A percentile compares a stretch with the other conserved stretches of the same genome.
Evolutionary conservation across 2,113 vertebrate genomes (phyloP).

Genomic region (Synchiropus splendidus): DNA sequence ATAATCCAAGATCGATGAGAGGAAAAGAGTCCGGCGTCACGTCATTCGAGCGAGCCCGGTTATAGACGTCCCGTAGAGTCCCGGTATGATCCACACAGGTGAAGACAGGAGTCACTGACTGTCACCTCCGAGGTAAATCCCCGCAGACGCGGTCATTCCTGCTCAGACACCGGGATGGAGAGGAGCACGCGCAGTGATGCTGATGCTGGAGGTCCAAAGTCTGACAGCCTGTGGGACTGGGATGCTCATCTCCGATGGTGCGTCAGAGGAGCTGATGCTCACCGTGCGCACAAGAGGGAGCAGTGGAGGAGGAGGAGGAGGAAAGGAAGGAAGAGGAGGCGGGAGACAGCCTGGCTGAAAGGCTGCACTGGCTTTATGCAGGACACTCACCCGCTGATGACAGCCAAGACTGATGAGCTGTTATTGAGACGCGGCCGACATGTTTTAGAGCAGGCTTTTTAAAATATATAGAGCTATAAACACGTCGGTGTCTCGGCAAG

Average conservation of each 20-base stretch:
- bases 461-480: conserved; percentile 4
- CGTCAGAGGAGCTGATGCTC: conserved; percentile 55
- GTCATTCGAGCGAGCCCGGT: conserved; percentile 39
- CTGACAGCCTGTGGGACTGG: conserved; percentile 44
- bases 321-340: conserved; percentile 8
- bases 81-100: neutral
- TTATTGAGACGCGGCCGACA: conserved; percentile 17
- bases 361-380: conserved; percentile 46
- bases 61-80: no score
- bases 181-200: conserved; percentile 30
- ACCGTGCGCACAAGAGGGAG: conserved; percentile 56
- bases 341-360: conserved; percentile 30
- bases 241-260: conserved; percentile 57
- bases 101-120: conserved; percentile 9
- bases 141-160: conserved; percentile 46
- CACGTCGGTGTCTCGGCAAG: no score
- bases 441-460: conserved; percentile 9
- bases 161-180: conserved; percentile 27
- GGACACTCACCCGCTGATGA: conserved; percentile 32
- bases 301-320: conserved; percentile 46
- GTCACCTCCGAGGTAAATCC: conserved; percentile 60
- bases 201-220: conserved; percentile 27
- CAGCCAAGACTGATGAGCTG: conserved; percentile 37
- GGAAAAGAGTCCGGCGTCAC: conserved; percentile 26
- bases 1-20: conserved; percentile 48